A percentile compares a stretch with the other conserved stretches of the same genome.
Conservation (phyloP, 2,113 vertebrate species). For the Setophaga petechia region DNA sequence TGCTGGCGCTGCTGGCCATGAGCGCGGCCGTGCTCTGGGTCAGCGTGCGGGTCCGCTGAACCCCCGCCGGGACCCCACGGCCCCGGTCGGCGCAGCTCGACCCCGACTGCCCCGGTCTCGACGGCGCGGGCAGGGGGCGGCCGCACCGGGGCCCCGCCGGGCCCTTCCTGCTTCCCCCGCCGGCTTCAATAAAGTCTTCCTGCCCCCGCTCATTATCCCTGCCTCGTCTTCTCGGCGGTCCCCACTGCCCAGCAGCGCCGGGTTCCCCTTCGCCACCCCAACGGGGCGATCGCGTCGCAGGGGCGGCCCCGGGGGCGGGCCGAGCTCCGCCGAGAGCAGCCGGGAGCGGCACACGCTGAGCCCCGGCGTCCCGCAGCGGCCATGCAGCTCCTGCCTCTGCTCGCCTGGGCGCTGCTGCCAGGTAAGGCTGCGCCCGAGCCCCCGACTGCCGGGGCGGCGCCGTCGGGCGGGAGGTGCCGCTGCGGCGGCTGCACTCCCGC, state of each 20-base stretch:
- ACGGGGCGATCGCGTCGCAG: rapidly evolving
- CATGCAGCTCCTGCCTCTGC: not conserved
- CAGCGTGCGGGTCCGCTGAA: not conserved
- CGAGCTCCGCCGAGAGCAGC: not conserved
- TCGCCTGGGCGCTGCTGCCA: not conserved
- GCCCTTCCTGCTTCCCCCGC: not conserved
- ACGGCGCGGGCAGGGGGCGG: too few species aligned
- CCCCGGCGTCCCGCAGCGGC: not conserved
- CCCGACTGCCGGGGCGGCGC: not conserved
- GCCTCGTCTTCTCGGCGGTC: too few species aligned
- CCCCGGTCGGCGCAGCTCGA: not conserved
- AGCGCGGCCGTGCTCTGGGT: not conserved
- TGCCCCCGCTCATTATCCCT: too few species aligned
- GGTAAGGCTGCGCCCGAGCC: not conserved
- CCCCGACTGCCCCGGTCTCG: too few species aligned
- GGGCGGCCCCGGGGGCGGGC: not conserved
- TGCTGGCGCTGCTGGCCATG: not conserved
- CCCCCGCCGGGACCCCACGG: not conserved
- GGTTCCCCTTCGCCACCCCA: not conserved
- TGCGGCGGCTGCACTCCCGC: rapidly evolving
- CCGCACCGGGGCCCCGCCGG: too few species aligned
- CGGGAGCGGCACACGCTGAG: rapidly evolving
- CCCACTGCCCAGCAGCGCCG: rapidly evolving
- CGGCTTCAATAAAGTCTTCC: too few species aligned
- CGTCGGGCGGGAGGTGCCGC: not conserved